Conservation (phyloP, 2,888 invertebrate genomes). For the Pseudococcus longispinus region DNA sequence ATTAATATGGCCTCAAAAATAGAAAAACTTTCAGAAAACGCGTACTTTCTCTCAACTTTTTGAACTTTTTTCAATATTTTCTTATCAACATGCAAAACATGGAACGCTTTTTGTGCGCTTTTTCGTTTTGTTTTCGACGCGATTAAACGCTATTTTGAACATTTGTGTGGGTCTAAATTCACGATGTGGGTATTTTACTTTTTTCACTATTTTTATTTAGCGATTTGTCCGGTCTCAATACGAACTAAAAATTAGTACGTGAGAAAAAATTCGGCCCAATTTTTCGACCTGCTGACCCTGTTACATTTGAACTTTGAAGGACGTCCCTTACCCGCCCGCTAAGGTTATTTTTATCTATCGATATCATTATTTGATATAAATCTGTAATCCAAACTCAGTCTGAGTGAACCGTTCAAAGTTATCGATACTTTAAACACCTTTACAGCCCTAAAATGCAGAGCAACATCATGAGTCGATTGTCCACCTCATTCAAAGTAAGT, state of each 20-base stretch:
- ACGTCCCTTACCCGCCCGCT: slow-evolving; percentile 39
- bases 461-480: slow-evolving; percentile 46
- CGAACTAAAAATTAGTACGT: background rate
- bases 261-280: background rate
- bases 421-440: background rate
- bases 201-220: too few species aligned
- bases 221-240: background rate
- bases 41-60: background rate
- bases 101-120: too few species aligned
- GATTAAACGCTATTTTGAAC: background rate
- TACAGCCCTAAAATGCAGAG: slow-evolving; percentile 36
- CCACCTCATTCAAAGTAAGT: slow-evolving; percentile 47
- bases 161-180: background rate
- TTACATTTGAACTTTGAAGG: slow-evolving; percentile 13
- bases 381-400: background rate
- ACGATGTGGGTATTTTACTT: too few species aligned
- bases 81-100: background rate
- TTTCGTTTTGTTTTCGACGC: background rate
- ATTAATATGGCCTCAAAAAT: background rate
- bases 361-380: slow-evolving; percentile 4
- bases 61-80: background rate
- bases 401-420: slow-evolving; percentile 28
- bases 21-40: background rate
- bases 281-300: slow-evolving; percentile 27
- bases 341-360: slow-evolving; percentile 34